Evolutionary conservation across 1,140 invertebrate genomes (phyloP).

Genomic region (Cataglyphis hispanica): DNA sequence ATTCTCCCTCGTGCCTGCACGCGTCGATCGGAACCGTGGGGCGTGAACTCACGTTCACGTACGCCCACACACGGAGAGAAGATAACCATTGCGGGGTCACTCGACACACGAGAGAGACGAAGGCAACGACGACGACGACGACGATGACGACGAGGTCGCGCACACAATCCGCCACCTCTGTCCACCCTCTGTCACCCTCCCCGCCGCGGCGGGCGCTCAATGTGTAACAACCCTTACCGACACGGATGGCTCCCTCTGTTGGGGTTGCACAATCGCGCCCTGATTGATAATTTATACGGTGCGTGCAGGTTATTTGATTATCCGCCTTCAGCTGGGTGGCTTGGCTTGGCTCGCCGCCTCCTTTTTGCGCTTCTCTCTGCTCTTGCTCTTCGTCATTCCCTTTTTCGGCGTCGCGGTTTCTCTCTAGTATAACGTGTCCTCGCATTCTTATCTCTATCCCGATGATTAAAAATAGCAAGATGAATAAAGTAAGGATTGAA

Average conservation of each 20-base stretch:
- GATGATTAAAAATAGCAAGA: not conserved
- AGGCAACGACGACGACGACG: not conserved
- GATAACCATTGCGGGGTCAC: conserved; percentile 81
- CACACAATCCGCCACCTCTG: conserved; percentile 68
- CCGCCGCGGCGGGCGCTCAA: conserved; percentile 24
- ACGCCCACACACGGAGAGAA: conserved; percentile 80
- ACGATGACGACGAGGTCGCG: conserved; percentile 65
- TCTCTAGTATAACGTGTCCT: not conserved
- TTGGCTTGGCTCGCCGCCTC: conserved; percentile 59
- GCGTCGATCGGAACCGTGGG: conserved; percentile 37
- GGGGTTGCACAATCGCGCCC: conserved; percentile 85
- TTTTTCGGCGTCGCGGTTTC: not conserved
- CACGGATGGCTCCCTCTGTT: conserved; percentile 80
- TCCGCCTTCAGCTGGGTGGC: conserved; percentile 75
- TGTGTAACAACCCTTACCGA: conserved; percentile 83
- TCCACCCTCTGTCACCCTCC: not conserved
- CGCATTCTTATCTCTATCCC: not conserved
- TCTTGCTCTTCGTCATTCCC: conserved; percentile 15
- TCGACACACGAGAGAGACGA: conserved; percentile 68
- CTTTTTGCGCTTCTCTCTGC: conserved; percentile 43
- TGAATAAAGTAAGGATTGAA: not conserved
- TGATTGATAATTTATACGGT: conserved; percentile 87
- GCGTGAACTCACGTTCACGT: conserved; percentile 77
- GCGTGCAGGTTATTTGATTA: conserved; percentile 86
- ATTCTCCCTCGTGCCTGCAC: conserved; percentile 39